These are phyloP conservation scores for Melanogrammus aeglefinus DNA, from an alignment of 2,797 vertebrate genomes.

Conservation along the genomic window DNA sequence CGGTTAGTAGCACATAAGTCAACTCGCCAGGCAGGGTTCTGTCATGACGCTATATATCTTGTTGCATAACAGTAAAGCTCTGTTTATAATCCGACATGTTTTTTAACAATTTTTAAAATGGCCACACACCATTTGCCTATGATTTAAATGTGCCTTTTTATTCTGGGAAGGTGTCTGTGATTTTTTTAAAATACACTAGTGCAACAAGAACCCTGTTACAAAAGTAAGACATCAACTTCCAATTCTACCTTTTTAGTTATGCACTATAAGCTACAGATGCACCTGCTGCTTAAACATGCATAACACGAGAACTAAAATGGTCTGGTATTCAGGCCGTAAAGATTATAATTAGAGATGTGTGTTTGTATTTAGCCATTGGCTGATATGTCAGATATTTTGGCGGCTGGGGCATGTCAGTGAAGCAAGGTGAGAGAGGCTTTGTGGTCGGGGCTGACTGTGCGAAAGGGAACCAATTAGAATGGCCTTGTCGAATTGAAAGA, in stretches of 20 bases:
- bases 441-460: neutral
- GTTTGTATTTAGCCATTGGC: neutral
- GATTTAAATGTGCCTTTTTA: neutral
- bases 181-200: no score
- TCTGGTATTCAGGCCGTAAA: neutral
- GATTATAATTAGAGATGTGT: neutral
- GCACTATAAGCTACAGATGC: no score
- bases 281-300: neutral
- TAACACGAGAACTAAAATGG: neutral
- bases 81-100: no score
- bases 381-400: neutral
- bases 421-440: neutral
- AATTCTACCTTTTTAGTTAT: no score
- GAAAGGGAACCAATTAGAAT: no score
- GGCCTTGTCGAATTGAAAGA: no score
- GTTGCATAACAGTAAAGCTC: neutral
- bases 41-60: neutral
- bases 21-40: neutral
- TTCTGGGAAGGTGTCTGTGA: neutral
- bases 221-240: no score
- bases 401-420: neutral
- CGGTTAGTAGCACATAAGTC: constrained; percentile 54
- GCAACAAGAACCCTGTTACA: no score
- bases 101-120: no score
- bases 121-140: neutral